A percentile compares a stretch with the other conserved stretches of the same genome.
These are phyloP conservation scores for Orchestia grillus DNA, from an alignment of 1,140 invertebrate species.

Conservation along the genomic window DNA sequence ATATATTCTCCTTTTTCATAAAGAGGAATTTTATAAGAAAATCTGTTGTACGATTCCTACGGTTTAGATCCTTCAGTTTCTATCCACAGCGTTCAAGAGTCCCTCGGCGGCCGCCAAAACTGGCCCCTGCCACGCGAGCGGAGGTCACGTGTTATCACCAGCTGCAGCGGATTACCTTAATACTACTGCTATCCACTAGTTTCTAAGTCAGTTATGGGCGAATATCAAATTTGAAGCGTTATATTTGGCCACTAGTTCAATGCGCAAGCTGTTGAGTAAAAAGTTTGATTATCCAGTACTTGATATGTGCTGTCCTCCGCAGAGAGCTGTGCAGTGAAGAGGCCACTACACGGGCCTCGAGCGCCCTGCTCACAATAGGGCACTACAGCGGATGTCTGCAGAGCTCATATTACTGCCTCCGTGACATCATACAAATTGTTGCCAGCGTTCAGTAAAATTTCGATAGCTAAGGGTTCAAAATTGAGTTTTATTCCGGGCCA, in stretches of 20 bases:
- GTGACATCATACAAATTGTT: not conserved
- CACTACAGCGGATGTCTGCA: not conserved
- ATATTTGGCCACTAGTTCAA: conserved; percentile 1
- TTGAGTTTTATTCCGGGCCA: not conserved
- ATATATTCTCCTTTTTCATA: not conserved
- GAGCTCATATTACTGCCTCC: not conserved
- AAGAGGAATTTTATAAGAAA: not conserved
- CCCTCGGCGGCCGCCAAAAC: no score
- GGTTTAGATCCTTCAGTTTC: no score
- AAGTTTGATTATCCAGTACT: not conserved
- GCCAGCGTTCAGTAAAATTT: not conserved
- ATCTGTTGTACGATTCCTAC: not conserved
- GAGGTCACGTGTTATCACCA: no score
- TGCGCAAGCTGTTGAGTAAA: not conserved
- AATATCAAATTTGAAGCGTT: not conserved
- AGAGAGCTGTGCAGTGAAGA: not conserved
- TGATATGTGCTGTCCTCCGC: not conserved
- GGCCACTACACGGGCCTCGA: not conserved
- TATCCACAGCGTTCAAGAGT: no score
- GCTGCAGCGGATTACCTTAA: no score
- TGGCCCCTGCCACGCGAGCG: no score
- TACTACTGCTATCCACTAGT: not conserved
- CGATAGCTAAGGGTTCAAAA: not conserved
- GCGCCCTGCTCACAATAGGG: not conserved
- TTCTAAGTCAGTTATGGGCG: not conserved